A percentile compares a stretch with the other conserved stretches of the same genome.
Conservation (phyloP, 2,113 vertebrate species). For the Neofelis nebulosa region DNA sequence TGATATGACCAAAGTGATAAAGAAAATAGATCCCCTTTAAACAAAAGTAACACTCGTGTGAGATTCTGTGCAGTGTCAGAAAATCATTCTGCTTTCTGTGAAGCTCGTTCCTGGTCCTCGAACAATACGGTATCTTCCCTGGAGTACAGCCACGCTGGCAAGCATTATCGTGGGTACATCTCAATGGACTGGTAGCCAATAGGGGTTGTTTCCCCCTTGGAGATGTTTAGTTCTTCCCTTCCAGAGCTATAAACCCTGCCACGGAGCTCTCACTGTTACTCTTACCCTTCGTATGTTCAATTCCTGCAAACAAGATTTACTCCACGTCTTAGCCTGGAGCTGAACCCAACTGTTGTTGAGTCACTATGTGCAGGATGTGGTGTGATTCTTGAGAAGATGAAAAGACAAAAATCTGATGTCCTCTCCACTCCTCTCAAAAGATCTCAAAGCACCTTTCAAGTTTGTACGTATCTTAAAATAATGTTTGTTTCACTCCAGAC, state of each 20-base stretch:
- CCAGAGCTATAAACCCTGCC: not conserved
- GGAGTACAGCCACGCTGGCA: not conserved
- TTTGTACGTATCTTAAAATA: constrained; percentile 32
- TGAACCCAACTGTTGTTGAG: not conserved
- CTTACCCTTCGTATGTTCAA: not conserved
- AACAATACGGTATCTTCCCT: not conserved
- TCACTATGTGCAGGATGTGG: not conserved
- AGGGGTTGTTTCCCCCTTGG: not conserved
- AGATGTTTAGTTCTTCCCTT: constrained; percentile 4
- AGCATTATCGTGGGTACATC: not conserved
- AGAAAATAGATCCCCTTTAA: not conserved
- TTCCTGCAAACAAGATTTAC: not conserved
- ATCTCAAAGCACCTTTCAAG: not conserved
- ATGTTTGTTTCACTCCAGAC: not conserved
- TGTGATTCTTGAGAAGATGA: not conserved
- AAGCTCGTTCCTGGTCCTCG: not conserved
- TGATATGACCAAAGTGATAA: not conserved
- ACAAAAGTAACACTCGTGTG: not conserved
- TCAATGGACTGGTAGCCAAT: not conserved
- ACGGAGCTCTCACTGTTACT: not conserved
- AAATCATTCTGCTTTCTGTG: not conserved
- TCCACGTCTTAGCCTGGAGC: not conserved
- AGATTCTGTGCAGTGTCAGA: not conserved
- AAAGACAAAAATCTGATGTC: not conserved
- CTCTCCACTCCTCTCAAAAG: not conserved